Evolutionary conservation across 2,888 invertebrate species (phyloP), one percentile per base, ranked within the genome.

Genomic region (Tetropium fuscum): DNA sequence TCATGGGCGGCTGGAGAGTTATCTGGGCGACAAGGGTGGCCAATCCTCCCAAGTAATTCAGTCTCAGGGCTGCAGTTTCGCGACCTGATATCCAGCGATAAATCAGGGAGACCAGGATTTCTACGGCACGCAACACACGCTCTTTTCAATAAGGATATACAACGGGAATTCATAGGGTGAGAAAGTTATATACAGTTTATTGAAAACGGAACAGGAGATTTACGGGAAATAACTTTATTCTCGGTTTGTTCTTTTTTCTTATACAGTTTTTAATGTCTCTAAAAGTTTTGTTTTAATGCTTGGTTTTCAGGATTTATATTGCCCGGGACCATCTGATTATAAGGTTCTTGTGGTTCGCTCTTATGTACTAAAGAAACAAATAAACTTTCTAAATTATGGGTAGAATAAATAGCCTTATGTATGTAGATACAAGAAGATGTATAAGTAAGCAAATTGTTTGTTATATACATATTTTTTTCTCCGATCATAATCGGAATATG

Each of bases 111-210:
- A 49, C 51, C 38, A 30, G 49, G 49, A 57, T 49, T 19, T 43
- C 34, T 49, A 47, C 58, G 51, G 56, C 64, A 64, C 64, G 64
- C 64, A 62, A 64, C 64, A 54, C 61, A 58, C 58, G 54, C 49
- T 48, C 56, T 36, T 57, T 57, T 57, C 56, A 57, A 57, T 57
- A 57, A 57, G 56, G 49, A 47, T 40, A 41, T n/a, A n/a, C 56
- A 56, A 56, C 48, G 56, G 43, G 56, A 30, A 48, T 47, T 48
- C 56, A 49, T 49, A 11, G 44, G 48, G 49, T 40, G 49, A 57
- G 43, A 49, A 57, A 57, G 34, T 41, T 36, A 40, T 34, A 43
- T 43, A 49, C 43, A 57, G 49, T 43, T 51, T 51, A 51, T 51
- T 51, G 51, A 51, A 51, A 51, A 40, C 25, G 51, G 40, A 51